These are phyloP conservation scores for Heliconius congener DNA, from an alignment of 1,140 invertebrate species.

Conservation along the genomic window DNA sequence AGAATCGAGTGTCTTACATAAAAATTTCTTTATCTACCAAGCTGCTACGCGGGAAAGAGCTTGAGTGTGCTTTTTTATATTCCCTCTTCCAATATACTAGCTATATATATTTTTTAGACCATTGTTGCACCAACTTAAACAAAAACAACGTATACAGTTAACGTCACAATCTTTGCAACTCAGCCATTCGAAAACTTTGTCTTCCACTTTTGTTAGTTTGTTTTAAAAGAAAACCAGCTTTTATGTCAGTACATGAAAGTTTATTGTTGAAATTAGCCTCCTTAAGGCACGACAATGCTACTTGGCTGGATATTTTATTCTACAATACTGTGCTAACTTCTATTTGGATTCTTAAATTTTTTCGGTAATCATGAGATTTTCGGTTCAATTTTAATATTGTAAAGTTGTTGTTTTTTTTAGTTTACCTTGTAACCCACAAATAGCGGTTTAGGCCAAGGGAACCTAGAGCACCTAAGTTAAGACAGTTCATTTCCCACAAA, in stretches of 20 bases:
- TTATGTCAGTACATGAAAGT: slow-evolving; percentile 7
- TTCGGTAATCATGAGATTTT: not conserved
- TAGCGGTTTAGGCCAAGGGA: too few species aligned
- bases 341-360: not conserved
- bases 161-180: slow-evolving; percentile 9
- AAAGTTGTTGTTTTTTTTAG: too few species aligned
- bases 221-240: slow-evolving; percentile 15
- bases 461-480: too few species aligned
- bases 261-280: slow-evolving; percentile 12
- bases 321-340: not conserved
- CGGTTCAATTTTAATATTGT: not conserved
- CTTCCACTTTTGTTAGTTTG: not conserved
- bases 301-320: not conserved
- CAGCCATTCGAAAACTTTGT: slow-evolving; percentile 5
- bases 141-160: not conserved
- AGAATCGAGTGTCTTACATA: too few species aligned
- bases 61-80: too few species aligned
- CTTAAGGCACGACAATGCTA: not conserved
- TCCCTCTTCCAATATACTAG: too few species aligned
- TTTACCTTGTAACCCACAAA: too few species aligned
- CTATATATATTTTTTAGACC: not conserved
- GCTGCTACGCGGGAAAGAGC: too few species aligned
- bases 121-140: not conserved
- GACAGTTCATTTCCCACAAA: too few species aligned
- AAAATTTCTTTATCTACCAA: too few species aligned